Evolutionary conservation across 2,888 invertebrate genomes (phyloP).

Genomic region (Machimus rusticus): DNA sequence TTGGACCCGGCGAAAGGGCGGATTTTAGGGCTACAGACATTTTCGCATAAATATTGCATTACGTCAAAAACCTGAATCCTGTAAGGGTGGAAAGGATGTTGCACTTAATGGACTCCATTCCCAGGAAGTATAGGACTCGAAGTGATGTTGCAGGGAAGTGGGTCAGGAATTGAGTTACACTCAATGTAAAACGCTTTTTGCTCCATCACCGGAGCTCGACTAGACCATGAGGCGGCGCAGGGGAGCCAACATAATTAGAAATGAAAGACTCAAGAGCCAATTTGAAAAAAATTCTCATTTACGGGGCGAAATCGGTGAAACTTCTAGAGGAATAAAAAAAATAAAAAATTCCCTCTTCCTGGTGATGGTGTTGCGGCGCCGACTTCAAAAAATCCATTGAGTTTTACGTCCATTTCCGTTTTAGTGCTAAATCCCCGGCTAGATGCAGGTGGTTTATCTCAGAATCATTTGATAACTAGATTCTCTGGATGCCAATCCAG

Average conservation of each 20-base stretch:
- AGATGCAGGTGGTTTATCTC: neutral
- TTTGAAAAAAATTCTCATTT: neutral
- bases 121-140: neutral
- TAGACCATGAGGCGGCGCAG: neutral
- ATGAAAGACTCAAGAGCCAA: neutral
- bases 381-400: neutral
- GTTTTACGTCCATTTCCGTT: neutral
- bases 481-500: neutral
- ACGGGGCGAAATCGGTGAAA: neutral
- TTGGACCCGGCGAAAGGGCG: neutral
- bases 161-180: neutral
- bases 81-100: neutral
- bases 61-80: neutral
- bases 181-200: neutral
- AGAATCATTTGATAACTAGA: neutral
- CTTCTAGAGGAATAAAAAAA: neutral
- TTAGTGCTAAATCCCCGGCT: neutral
- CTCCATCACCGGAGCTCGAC: neutral
- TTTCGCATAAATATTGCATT: neutral
- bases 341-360: neutral
- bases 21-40: neutral
- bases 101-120: neutral
- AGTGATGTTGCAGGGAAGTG: neutral
- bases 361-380: neutral
- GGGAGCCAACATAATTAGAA: neutral